Evolutionary conservation across 2,797 vertebrate species (phyloP).

Genomic region (Cynopterus sphinx): DNA sequence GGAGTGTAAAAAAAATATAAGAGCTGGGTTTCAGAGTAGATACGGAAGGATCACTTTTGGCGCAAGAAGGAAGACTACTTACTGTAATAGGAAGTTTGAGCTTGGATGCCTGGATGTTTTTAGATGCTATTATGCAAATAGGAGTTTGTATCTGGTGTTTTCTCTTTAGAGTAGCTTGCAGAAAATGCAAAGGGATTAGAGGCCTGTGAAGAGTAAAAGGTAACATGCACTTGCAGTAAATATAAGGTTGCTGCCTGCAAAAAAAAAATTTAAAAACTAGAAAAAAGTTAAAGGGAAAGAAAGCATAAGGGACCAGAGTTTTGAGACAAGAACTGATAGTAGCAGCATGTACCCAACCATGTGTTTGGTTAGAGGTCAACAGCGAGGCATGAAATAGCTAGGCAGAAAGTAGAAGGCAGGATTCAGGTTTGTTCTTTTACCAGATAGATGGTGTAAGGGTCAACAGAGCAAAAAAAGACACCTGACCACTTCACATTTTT

Average conservation of each 20-base stretch:
- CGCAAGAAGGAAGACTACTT: rapidly evolving
- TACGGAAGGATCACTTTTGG: neutral
- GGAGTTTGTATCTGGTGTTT: neutral
- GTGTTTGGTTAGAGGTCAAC: neutral
- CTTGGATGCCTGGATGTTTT: neutral
- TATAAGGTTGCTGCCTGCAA: neutral
- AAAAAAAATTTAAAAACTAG: neutral
- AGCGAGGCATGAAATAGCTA: neutral
- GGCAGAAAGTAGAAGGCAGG: neutral
- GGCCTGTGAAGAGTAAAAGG: neutral
- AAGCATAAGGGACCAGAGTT: neutral
- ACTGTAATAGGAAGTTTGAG: neutral
- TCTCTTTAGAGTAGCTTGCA: neutral
- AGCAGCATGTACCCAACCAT: rapidly evolving
- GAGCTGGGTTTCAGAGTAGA: neutral
- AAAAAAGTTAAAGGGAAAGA: neutral
- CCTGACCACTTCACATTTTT: neutral
- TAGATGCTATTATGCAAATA: neutral
- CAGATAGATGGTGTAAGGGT: neutral
- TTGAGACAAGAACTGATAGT: neutral
- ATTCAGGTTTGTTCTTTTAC: neutral
- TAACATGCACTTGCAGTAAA: neutral
- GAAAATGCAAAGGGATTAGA: neutral
- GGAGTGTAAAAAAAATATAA: neutral
- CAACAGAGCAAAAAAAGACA: neutral